Base-by-base conservation (phyloP, 2,797 vertebrate species). In the Gymnocypris eckloni region DNA sequence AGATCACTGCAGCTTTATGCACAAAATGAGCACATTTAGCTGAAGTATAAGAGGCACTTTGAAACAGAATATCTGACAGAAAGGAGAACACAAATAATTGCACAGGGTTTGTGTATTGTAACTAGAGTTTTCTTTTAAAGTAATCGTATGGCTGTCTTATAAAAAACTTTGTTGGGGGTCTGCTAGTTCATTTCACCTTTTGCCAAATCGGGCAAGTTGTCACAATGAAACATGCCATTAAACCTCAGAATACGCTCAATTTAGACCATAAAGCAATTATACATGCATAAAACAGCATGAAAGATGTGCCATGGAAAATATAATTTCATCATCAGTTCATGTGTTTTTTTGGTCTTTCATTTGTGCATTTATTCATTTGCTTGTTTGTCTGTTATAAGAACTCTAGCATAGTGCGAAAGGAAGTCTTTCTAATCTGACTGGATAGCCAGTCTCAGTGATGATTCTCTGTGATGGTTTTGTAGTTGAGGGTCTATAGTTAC, bases 401-500 rank as follows among this genome's bases (percentile, higher is more conserved):
- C 9, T 12, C 16, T 52, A 9, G 4, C 16, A 33, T 52, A 52
- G 16, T 72, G 43, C 0, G 6, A 72, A 48, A 48, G 1, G 10
- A 48, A 28, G 11, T 22, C 18, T 37, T 54, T 76, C 16, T 54
- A 20, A 76, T 76, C 9, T 54, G 48, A 37, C 16, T 2, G 10
- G 48, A 54, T 37, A 50, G 28, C 18, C 48, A 54, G 28, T 54
- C 16, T 76, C 28, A 73, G 45, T 54, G 28, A 33, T 18, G 25
- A 52, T 20, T 54, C 10, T 76, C 25, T 50, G 9, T 12, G 18
- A 76, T 52, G 54, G 73, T 56, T 56, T 77, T 54, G 50, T 28
- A 73, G 71, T 56, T 77, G 50, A 39, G 50, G 56, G 75, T 37
- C 25, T 75, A 75, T 20, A 75, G 16, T 77, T 77, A n/a, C 75